A percentile compares a stretch with the other conserved stretches of the same genome.
Evolutionary conservation across 2,113 vertebrate species (phyloP).

Genomic region (Pygoscelis adeliae): DNA sequence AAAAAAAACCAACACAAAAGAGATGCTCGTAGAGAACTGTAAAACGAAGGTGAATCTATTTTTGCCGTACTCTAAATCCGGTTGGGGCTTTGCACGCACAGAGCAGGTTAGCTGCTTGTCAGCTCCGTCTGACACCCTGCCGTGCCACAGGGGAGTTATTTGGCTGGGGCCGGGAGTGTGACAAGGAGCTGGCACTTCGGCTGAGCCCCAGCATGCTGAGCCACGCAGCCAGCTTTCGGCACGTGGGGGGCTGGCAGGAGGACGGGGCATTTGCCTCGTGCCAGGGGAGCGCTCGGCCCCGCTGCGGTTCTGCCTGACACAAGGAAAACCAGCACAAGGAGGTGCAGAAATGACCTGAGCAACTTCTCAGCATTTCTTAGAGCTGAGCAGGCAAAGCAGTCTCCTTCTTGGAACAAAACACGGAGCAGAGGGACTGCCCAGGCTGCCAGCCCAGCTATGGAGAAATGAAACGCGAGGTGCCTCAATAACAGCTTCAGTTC

Average conservation of each 20-base stretch:
- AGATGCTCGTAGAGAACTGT: neutral
- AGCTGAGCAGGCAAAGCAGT: neutral
- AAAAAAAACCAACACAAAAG: constrained; percentile 9
- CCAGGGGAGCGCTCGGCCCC: rapidly evolving
- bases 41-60: neutral
- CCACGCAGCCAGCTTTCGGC: rapidly evolving
- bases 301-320: rapidly evolving
- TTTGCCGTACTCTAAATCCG: neutral
- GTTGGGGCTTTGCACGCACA: rapidly evolving
- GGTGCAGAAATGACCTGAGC: neutral
- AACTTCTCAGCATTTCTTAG: neutral
- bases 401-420: neutral
- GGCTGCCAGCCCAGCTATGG: neutral
- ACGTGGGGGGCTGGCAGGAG: neutral
- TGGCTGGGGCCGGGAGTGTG: neutral
- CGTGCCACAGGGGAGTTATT: rapidly evolving
- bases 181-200: neutral
- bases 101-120: neutral
- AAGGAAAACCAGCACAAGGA: neutral
- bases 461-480: rapidly evolving
- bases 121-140: rapidly evolving
- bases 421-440: neutral
- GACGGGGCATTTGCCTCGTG: neutral
- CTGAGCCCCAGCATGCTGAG: neutral
- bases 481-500: neutral